These are phyloP conservation scores for Poeciliopsis turrubarensis DNA, from an alignment of 2,113 vertebrate genomes.

Conservation along the genomic window DNA sequence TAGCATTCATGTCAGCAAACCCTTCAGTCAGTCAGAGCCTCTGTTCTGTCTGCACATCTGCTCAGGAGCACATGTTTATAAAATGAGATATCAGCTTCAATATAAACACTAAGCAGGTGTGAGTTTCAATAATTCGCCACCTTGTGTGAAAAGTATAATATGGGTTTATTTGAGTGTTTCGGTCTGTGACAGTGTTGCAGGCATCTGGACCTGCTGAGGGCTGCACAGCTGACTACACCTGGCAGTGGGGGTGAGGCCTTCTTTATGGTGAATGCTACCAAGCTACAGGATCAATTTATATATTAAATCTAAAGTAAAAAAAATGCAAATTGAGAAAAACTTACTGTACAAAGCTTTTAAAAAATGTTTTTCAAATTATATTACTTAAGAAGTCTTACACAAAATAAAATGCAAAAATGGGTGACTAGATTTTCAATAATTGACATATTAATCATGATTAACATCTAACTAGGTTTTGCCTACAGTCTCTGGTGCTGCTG, in stretches of 20 bases:
- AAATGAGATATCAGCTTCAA: neutral
- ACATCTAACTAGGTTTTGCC: too few relatives aligned
- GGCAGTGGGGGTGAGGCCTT: too few relatives aligned
- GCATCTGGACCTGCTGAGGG: neutral
- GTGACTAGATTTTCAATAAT: too few relatives aligned
- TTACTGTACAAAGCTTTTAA: too few relatives aligned
- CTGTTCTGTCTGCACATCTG: neutral
- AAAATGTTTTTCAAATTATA: neutral
- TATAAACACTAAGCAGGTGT: neutral
- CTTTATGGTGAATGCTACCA: neutral
- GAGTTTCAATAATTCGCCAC: neutral
- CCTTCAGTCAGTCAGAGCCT: too few relatives aligned
- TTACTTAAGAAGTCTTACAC: neutral
- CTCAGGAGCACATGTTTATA: neutral
- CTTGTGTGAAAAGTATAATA: neutral
- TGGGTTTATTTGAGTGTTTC: constrained; percentile 1
- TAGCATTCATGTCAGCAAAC: neutral
- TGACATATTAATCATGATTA: too few relatives aligned
- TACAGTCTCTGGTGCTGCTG: too few relatives aligned
- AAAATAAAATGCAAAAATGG: too few relatives aligned
- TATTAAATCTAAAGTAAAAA: neutral
- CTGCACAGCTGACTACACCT: neutral
- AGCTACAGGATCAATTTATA: neutral
- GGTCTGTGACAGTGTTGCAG: neutral
- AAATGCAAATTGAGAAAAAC: too few relatives aligned